Percentiles rank a stretch among this genome's conserved stretches.
Conservation (phyloP, 2,113 vertebrate genomes). For the Cynocephalus volans region DNA sequence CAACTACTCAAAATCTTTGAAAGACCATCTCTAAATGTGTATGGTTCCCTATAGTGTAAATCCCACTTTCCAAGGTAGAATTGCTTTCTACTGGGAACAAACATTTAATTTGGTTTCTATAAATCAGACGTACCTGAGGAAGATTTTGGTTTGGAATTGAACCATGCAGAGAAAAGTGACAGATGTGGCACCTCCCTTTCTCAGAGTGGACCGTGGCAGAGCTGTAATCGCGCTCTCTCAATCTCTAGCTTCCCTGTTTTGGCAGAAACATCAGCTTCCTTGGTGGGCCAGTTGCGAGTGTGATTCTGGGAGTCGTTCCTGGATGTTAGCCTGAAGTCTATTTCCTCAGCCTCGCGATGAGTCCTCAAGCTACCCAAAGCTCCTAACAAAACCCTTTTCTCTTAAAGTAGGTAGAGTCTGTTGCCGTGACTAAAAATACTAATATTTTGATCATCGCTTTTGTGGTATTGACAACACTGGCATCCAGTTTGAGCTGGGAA, state of each 20-base stretch:
- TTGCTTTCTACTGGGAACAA: background rate
- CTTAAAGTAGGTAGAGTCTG: conserved; percentile 3
- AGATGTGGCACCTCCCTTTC: background rate
- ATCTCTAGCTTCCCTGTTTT: background rate
- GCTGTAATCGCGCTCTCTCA: background rate
- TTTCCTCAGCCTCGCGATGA: conserved; percentile 36
- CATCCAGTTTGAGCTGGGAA: background rate
- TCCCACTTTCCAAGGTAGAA: background rate
- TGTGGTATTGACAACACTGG: background rate
- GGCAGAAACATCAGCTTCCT: conserved; percentile 12
- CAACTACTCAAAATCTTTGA: background rate
- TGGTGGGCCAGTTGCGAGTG: conserved; percentile 57
- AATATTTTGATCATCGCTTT: background rate
- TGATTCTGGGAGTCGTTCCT: conserved; percentile 53
- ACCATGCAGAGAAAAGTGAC: background rate
- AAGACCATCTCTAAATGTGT: background rate
- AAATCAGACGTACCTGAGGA: background rate
- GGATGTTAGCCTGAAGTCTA: conserved; percentile 39
- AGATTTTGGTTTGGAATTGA: background rate
- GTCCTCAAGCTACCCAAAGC: background rate
- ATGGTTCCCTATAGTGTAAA: background rate
- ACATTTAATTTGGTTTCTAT: conserved; percentile 24
- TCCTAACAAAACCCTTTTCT: conserved; percentile 31
- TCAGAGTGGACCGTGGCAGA: background rate
- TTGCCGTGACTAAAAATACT: background rate